Evolutionary conservation across 2,797 vertebrate genomes (phyloP), one percentile per base, ranked within the genome.

Genomic region (Sphaeramia orbicularis): DNA sequence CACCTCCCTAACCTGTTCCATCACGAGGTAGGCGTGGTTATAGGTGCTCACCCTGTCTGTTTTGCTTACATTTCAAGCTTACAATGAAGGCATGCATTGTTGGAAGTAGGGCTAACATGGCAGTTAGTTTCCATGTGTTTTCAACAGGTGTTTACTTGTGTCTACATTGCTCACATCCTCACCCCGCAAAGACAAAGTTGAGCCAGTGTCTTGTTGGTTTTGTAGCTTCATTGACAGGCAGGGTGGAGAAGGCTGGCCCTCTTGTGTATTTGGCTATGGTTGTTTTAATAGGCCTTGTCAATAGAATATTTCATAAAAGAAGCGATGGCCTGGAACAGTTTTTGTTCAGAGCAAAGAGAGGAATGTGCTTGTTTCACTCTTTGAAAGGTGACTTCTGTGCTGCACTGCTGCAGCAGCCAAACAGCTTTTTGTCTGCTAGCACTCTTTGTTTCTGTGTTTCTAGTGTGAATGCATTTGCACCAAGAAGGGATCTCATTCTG

Each of bases 281-380:
- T 91, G 92, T 91, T 94, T 92, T 91, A 86, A 88, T 88, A 91
- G 78, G 78, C 77, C 73, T 73, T 60, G 80, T 84, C 85, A 89
- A 88, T 90, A 90, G 88, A 89, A 91, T 83, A 88, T 88, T 91
- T 90, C 71, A 87, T 91, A 92, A 92, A 88, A 93, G 91, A 89
- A 89, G 91, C 79, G 30, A 88, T 81, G 89, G 89, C 77, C 89
- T 86, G 80, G 91, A 93, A 93, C 84, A 53, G 68, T 83, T 92
- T 90, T 88, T 93, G 88, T 94, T 90, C 75, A 24, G 63, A 11
- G 70, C 45, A 32, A 73, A 82, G 48, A 58, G 71, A 88, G 91
- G 93, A 94, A 94, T 94, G 92, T 74, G 73, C 83, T 81, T 63
- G 83, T 84, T 83, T 88, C 72, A 65, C 53, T 81, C 63, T 92